Evolutionary conservation across 2,113 vertebrate genomes (phyloP).

Genomic region (Oriolus oriolus): DNA sequence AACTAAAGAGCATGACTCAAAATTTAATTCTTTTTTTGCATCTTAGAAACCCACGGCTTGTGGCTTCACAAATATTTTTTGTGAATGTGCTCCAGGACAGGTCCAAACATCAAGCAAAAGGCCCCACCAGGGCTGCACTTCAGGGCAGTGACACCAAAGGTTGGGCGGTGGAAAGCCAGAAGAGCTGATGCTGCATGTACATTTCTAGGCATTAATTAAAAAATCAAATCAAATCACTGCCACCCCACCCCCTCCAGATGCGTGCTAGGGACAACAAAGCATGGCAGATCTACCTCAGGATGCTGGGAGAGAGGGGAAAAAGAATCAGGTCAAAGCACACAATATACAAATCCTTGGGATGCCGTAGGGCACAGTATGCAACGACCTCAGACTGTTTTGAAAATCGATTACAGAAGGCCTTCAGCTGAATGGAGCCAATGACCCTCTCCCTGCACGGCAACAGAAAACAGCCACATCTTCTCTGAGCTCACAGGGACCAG

Average conservation of each 20-base stretch:
- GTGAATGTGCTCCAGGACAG: background rate
- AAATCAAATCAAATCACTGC: background rate
- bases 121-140: background rate
- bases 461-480: background rate
- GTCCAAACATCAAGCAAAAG: background rate
- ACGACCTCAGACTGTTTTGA: conserved; percentile 35
- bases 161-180: background rate
- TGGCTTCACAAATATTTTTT: background rate
- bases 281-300: conserved; percentile 10
- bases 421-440: conserved; percentile 48
- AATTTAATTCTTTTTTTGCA: background rate
- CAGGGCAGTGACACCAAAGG: background rate
- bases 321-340: conserved; percentile 54
- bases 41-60: background rate
- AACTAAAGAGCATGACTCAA: background rate
- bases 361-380: conserved; percentile 23
- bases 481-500: background rate
- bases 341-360: conserved; percentile 21
- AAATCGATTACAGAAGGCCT: conserved; percentile 55
- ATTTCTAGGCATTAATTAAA: conserved; percentile 27
- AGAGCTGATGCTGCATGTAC: background rate
- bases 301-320: background rate
- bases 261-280: conserved; percentile 8
- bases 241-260: background rate
- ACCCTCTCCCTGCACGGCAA: background rate